Evolutionary conservation across 35 echinoderm and acorn worm genomes (phyloP).

Genomic region (Amphiura filiformis): DNA sequence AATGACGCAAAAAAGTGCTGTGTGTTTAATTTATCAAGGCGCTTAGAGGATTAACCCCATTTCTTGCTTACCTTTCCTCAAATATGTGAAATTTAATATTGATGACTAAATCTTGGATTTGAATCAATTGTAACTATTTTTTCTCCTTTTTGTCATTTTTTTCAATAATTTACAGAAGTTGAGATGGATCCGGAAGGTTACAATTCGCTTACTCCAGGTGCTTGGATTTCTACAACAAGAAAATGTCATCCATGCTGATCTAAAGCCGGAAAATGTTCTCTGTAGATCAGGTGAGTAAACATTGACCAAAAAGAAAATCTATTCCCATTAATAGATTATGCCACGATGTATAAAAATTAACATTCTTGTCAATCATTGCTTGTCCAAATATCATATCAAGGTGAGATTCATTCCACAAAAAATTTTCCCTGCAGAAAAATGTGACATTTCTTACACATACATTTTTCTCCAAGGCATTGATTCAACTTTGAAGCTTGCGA

Average conservation of each 20-base stretch:
- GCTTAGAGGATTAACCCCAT: neutral
- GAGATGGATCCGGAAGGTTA: slow-evolving; percentile 64
- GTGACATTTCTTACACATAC: neutral
- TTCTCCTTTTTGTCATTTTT: slow-evolving; percentile 16
- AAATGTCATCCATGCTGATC: slow-evolving; percentile 95
- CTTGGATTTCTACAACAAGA: slow-evolving; percentile 71
- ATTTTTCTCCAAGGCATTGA: neutral
- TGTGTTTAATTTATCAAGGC: neutral
- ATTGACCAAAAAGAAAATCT: neutral
- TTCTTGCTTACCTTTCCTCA: neutral
- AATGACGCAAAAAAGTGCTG: too few species aligned
- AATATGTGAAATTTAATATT: neutral
- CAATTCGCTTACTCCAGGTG: slow-evolving; percentile 76
- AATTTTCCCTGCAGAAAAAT: neutral
- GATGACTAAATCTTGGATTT: neutral
- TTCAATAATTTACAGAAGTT: slow-evolving; percentile 60
- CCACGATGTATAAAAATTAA: neutral
- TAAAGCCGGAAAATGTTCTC: slow-evolving; percentile 97
- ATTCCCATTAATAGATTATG: neutral
- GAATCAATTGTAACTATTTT: neutral
- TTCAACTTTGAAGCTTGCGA: neutral
- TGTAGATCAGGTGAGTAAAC: slow-evolving; percentile 60
- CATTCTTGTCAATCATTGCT: too few species aligned
- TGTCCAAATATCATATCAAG: too few species aligned
- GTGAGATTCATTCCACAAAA: neutral